These are phyloP conservation scores for Notothenia rossii DNA, from an alignment of 2,113 vertebrate species.

Conservation along the genomic window DNA sequence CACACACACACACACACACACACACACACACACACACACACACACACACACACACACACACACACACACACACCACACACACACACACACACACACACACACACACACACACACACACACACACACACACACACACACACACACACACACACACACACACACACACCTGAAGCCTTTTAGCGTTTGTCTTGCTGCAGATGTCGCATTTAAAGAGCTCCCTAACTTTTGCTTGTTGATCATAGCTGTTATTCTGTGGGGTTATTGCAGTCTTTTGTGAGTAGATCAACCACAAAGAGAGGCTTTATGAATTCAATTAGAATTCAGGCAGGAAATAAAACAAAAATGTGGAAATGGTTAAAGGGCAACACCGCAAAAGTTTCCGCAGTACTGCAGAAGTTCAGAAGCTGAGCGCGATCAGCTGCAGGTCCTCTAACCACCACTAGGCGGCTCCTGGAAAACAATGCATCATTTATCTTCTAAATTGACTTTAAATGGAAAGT, in stretches of 20 bases:
- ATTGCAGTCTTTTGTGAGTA: conserved; percentile 14
- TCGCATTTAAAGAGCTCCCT: conserved; percentile 22
- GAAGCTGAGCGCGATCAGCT: neutral
- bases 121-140: neutral
- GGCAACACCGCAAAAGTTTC: neutral
- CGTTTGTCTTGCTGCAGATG: conserved; percentile 48
- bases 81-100: neutral
- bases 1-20: neutral
- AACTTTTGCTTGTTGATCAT: conserved; percentile 24
- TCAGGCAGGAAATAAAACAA: neutral
- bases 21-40: neutral
- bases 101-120: neutral
- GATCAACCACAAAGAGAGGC: conserved; percentile 32
- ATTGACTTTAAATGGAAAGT: neutral
- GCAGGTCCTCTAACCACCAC: conserved; percentile 7
- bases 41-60: neutral
- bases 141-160: conserved; percentile 4
- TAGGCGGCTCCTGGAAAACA: neutral
- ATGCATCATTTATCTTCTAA: neutral
- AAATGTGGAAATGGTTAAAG: neutral
- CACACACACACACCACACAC: neutral
- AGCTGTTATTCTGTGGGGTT: conserved; percentile 21
- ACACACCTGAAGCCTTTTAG: neutral
- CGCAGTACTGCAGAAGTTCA: neutral
- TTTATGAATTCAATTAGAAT: conserved; percentile 11